Base-by-base conservation (phyloP, 1,140 invertebrate genomes). In the Sesamia nonagrioides region DNA sequence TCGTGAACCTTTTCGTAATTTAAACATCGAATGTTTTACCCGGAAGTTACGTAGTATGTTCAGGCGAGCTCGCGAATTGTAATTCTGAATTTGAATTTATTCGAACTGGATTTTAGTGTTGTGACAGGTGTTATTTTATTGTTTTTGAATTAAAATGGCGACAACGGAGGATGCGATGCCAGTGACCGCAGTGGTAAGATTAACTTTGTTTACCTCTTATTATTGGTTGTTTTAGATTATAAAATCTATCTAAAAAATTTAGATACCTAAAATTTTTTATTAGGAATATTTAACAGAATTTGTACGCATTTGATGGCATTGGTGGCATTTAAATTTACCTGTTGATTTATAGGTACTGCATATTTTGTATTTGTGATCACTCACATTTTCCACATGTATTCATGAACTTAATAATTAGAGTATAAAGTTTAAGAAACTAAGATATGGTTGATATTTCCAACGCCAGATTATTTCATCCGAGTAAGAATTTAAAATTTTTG, bases 81-180 rank as follows among this genome's bases (percentile, higher is more conserved):
- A 66, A 42, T 66, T 66, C 60, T 66, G 37, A 37, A 61, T 61
- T 61, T 61, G 58, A 66, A 56, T 77, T 42, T 54, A 71, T 18
- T 60, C 18, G 42, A 71, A 68, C 54, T 60, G 27, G 50, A 17
- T 71, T 71, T 71, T 27, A 58, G 77, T 71, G 77, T n/a, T 71
- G 54, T 78, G 77, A 42, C 48, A 18, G 37, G 33, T 66, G 61
- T 45, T 40, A 42, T 42, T 40, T 15, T 18, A 18, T 15, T 18
- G 48, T 63, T 74, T 81, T 63, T 48, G 74, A 56, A 69, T 77
- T 81, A 81, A 79, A 78, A 92, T 91, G 90, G 85, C 89, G 40
- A 86, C 88, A 35, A 86, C 88, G 54, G 91, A 92, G 82, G 89
- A 90, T 58, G 80, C 85, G 35, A 85, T 88, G 85, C 82, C 87